Evolutionary conservation across 2,888 invertebrate species (phyloP).

Genomic region (Steinernema hermaphroditum): DNA sequence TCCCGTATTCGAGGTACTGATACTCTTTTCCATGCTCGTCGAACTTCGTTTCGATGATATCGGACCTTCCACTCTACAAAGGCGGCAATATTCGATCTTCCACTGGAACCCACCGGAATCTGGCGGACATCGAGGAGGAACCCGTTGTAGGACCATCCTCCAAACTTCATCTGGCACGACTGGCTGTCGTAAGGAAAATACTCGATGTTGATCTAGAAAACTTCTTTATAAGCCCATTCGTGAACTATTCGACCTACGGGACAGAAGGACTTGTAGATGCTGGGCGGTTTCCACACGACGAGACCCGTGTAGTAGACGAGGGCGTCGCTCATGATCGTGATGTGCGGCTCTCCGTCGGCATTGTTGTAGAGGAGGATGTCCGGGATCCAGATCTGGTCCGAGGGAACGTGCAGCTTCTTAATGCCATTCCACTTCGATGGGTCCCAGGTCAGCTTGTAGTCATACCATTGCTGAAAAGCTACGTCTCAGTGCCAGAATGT

Average conservation of each 20-base stretch:
- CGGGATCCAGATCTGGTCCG: slow-evolving; percentile 94
- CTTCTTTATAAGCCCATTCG: no score
- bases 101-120: not conserved
- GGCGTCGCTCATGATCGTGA: slow-evolving; percentile 65
- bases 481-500: no score
- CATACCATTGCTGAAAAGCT: slow-evolving; percentile 80
- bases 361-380: slow-evolving; percentile 92
- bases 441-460: slow-evolving; percentile 89
- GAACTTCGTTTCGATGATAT: no score
- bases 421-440: slow-evolving; percentile 91
- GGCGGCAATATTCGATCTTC: no score
- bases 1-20: slow-evolving; percentile 61
- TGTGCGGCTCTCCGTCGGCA: slow-evolving; percentile 65
- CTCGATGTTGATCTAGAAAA: slow-evolving; percentile 69
- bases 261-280: slow-evolving; percentile 66
- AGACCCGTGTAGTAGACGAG: slow-evolving; percentile 64
- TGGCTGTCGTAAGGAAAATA: slow-evolving; percentile 67
- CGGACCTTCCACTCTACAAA: no score
- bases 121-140: slow-evolving; percentile 8
- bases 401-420: slow-evolving; percentile 91
- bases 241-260: slow-evolving; percentile 37
- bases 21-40: slow-evolving; percentile 51
- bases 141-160: slow-evolving; percentile 19
- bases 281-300: slow-evolving; percentile 66
- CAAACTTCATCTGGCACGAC: slow-evolving; percentile 41